These are phyloP conservation scores for Uria lomvia DNA, from an alignment of 2,113 vertebrate species.

Conservation along the genomic window DNA sequence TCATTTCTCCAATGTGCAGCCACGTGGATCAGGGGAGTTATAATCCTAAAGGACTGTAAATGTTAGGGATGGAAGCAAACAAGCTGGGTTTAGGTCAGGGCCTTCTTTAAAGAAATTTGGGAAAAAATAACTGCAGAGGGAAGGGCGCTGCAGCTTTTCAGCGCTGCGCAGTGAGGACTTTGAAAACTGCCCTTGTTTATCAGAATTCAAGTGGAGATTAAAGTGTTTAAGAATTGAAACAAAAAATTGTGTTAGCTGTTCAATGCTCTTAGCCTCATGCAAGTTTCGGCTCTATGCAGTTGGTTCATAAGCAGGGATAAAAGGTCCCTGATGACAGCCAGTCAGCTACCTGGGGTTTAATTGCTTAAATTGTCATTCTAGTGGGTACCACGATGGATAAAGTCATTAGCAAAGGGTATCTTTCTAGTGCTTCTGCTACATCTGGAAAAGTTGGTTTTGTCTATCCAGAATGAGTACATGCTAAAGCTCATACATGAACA, in stretches of 20 bases:
- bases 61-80: not conserved
- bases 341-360: not conserved
- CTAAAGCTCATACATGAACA: not conserved
- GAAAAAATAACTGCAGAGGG: not conserved
- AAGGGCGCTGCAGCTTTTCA: not conserved
- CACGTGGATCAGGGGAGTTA: not conserved
- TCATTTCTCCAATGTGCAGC: constrained; percentile 9
- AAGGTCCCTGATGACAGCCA: not conserved
- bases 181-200: not conserved
- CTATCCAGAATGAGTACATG: not conserved
- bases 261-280: not conserved
- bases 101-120: not conserved
- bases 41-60: not conserved
- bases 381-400: not conserved
- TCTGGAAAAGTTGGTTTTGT: not conserved
- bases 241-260: not conserved
- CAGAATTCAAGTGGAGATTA: not conserved
- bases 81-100: not conserved
- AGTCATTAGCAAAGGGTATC: not conserved
- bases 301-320: not conserved
- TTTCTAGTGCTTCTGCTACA: not conserved
- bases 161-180: not conserved
- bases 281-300: not conserved
- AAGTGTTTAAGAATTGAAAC: not conserved
- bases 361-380: not conserved